Evolutionary conservation across 1,140 invertebrate species (phyloP), one percentile per base, ranked within the genome.

Genomic region (Chironomus striatipennis): DNA sequence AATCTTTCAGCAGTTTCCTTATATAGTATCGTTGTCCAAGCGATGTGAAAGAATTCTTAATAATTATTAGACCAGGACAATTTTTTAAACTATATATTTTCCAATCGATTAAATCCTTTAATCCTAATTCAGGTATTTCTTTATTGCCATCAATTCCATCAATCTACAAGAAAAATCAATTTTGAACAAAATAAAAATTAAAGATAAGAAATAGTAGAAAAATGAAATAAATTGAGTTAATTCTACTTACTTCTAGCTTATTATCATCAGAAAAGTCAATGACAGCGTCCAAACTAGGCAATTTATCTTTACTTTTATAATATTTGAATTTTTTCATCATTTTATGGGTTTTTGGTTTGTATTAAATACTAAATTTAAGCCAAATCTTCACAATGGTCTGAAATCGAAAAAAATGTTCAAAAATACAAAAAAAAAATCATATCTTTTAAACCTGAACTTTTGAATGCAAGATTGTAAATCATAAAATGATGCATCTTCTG

Each of bases 11-110:
- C 83, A 92, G 92, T 83, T 89, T 88, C 72, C 86, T 83, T 15
- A 93, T 90, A 95, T 94, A 97, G 81, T 90, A 91, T 74, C 88
- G 86, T 82, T 96, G 93, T 0, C 91, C 93, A 72, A 84, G 77
- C 20, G 78, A 70, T 42, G 89, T 91, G 82, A 98, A 97, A 72
- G 95, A 93, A 84, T 97, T 95, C 78, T 84, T 85, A 73, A 97
- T 91, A 70, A 93, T 86, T 77, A 95, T 83, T 42, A 96, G 85
- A 15, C 93, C 90, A 73, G 89, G 87, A 78, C 88, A 85, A 74
- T 82, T 77, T 24, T 77, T 73, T 10, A 91, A 83, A 76, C 84
- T 81, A 78, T 84, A 90, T 74, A 86, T 79, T 78, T 85, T 79
- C 90, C 90, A 92, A 34, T 83, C 77, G 70, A 81, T 79, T 4